Percentiles rank a stretch among this genome's conserved stretches.
Conservation (phyloP, 2,888 invertebrate species). For the Embidobia sp. region DNA sequence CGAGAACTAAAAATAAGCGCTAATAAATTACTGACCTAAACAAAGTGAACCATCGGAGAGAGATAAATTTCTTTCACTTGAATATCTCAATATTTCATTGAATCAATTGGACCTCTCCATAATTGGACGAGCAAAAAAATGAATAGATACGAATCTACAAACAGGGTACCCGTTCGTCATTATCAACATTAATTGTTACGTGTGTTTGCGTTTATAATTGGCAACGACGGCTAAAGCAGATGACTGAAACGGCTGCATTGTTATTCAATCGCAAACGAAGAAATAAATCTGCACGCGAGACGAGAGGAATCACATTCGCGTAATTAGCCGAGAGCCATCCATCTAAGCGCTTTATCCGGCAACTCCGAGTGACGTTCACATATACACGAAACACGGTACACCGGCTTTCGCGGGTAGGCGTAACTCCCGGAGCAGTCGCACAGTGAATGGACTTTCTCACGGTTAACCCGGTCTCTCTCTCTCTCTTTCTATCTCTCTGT, state of each 20-base stretch:
- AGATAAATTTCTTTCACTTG: no score
- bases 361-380: slow-evolving; percentile 62
- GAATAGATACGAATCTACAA: slow-evolving; percentile 38
- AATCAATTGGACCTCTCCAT: background rate
- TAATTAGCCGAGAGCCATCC: slow-evolving; percentile 65
- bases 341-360: slow-evolving; percentile 62
- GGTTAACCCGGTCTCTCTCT: slow-evolving; percentile 64
- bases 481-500: slow-evolving; percentile 40
- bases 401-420: slow-evolving; percentile 68
- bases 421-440: slow-evolving; percentile 65
- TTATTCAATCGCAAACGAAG: slow-evolving; percentile 60
- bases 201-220: slow-evolving; percentile 55
- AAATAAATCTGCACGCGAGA: slow-evolving; percentile 53
- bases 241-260: slow-evolving; percentile 50
- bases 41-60: no score
- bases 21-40: no score
- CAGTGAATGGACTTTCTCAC: slow-evolving; percentile 73
- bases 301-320: slow-evolving; percentile 61
- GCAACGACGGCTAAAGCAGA: slow-evolving; percentile 43
- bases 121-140: background rate
- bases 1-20: no score
- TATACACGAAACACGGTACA: slow-evolving; percentile 58
- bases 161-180: slow-evolving; percentile 31
- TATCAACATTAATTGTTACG: slow-evolving; percentile 52
- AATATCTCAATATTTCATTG: background rate